These are phyloP conservation scores for Prunella strophiata DNA, from an alignment of 2,797 vertebrate genomes.

Conservation along the genomic window DNA sequence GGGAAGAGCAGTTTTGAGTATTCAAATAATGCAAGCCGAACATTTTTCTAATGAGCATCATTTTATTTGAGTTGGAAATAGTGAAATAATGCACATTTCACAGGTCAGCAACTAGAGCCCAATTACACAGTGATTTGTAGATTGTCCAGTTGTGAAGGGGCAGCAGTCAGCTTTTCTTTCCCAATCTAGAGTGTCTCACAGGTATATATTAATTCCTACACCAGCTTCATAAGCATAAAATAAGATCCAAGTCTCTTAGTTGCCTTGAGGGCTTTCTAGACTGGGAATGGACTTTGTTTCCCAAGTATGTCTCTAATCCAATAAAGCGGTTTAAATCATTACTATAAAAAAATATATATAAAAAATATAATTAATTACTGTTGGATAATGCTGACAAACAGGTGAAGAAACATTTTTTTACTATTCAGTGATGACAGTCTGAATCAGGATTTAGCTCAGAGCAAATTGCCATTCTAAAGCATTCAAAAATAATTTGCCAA, in stretches of 20 bases:
- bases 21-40: conserved; percentile 33
- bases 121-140: conserved; percentile 49
- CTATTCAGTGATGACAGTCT: neutral
- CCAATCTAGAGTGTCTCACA: conserved; percentile 34
- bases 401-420: neutral
- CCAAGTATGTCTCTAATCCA: conserved; percentile 35
- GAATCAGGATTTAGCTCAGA: conserved; percentile 21
- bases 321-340: conserved; percentile 28
- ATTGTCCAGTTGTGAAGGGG: conserved; percentile 39
- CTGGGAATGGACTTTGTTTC: conserved; percentile 21
- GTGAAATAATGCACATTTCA: conserved; percentile 33
- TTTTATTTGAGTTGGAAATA: conserved; percentile 58
- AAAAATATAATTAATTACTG: conserved; percentile 25
- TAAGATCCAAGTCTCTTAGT: conserved; percentile 15
- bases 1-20: conserved; percentile 9
- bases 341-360: conserved; percentile 16
- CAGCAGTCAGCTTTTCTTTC: conserved; percentile 58
- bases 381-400: conserved; percentile 36
- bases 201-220: conserved; percentile 39
- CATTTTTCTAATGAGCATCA: conserved; percentile 44
- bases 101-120: conserved; percentile 51
- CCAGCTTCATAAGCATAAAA: conserved; percentile 55
- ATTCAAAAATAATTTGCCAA: conserved; percentile 22
- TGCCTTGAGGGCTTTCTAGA: conserved; percentile 40
- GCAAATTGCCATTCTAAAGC: neutral